These are phyloP conservation scores for Astropecten irregularis DNA, from an alignment of 53 echinoderm and acorn worm genomes.

Conservation along the genomic window DNA sequence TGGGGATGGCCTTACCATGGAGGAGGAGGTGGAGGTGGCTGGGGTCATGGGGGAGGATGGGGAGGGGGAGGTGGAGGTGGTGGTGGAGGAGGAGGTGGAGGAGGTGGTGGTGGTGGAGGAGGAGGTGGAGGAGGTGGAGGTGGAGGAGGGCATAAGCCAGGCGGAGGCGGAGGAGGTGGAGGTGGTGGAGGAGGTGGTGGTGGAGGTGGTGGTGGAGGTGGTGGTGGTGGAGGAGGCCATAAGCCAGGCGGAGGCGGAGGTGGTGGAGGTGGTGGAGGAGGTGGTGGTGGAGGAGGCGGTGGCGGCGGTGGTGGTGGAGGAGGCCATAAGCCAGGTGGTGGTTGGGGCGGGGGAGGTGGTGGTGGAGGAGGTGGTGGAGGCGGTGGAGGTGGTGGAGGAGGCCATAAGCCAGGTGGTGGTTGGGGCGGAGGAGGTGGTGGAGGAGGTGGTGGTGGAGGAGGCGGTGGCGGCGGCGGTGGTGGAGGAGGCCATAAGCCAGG, in stretches of 20 bases:
- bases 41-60: background rate
- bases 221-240: background rate
- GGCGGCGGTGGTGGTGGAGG: background rate
- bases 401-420: no score
- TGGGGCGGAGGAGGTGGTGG: background rate
- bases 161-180: background rate
- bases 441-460: background rate
- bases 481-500: background rate
- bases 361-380: background rate
- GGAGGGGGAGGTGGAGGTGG: background rate
- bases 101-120: background rate
- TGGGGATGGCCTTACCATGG: no score
- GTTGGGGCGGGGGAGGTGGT: background rate
- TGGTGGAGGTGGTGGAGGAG: background rate
- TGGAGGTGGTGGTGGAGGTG: background rate
- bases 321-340: background rate
- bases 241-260: no score
- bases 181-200: background rate
- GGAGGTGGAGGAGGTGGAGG: background rate
- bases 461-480: background rate
- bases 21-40: background rate
- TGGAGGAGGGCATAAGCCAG: background rate
- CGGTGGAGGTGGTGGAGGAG: background rate
- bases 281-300: background rate
- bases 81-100: constrained; percentile 39